Percentiles rank a stretch among this genome's conserved stretches.
Evolutionary conservation across 2,113 vertebrate species (phyloP).

Genomic region (Chlorocebus sabaeus): DNA sequence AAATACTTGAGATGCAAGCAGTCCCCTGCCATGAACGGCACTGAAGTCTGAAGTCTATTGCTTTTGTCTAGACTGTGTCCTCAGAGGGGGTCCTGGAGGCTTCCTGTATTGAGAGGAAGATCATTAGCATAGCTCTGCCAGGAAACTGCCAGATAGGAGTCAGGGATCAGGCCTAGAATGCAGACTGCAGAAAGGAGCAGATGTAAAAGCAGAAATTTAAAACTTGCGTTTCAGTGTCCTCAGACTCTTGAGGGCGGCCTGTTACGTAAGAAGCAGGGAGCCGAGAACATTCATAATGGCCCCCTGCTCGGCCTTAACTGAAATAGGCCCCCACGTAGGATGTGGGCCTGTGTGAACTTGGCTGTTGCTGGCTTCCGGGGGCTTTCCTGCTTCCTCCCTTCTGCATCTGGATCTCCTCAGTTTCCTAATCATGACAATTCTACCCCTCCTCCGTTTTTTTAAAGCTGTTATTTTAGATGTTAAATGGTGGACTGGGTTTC

Average conservation of each 20-base stretch:
- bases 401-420: neutral
- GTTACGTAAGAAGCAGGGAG: no score
- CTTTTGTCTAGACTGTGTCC: neutral
- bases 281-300: neutral
- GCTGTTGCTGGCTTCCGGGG: constrained; percentile 37
- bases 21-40: neutral
- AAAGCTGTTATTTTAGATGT: neutral
- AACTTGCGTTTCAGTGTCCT: neutral
- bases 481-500: neutral
- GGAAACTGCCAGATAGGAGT: neutral
- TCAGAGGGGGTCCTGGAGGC: neutral
- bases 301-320: neutral
- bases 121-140: neutral
- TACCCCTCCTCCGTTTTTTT: neutral
- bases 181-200: neutral
- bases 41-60: neutral
- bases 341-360: neutral
- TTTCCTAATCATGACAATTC: neutral
- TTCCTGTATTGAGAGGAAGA: neutral
- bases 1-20: neutral
- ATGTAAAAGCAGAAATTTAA: neutral
- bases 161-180: neutral
- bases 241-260: neutral
- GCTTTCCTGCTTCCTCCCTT: neutral
- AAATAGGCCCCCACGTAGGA: neutral